phyloP scores from a whole-genome alignment of 2,888 invertebrate genomes.

The Polia nebulosa region DNA sequence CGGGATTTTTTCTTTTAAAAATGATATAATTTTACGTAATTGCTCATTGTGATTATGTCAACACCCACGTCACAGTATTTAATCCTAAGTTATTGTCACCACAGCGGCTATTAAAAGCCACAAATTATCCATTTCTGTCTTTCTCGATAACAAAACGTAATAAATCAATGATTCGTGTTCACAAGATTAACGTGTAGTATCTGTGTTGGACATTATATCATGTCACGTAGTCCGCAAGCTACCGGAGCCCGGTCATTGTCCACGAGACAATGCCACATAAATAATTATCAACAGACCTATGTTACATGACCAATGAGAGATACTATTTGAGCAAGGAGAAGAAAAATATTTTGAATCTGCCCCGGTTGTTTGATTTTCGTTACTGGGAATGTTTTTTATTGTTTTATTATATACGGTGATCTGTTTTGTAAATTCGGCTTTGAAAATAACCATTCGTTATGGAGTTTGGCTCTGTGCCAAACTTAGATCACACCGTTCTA shows the following conservation, averaged over 20 bases:
- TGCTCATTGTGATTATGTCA: not conserved
- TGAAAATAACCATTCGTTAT: not conserved
- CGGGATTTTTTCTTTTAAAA: constrained; percentile 2
- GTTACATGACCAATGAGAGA: constrained; percentile 56
- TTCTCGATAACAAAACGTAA: constrained; percentile 29
- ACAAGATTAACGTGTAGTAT: constrained; percentile 51
- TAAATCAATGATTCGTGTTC: constrained; percentile 54
- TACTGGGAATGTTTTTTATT: constrained; percentile 31
- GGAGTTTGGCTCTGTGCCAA: not conserved
- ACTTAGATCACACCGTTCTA: not conserved
- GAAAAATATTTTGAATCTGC: constrained; percentile 59
- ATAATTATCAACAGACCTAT: constrained; percentile 73
- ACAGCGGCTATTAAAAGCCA: constrained; percentile 4
- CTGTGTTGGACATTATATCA: constrained; percentile 51
- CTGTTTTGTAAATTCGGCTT: not conserved
- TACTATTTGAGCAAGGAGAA: constrained; percentile 37
- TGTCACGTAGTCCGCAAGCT: constrained; percentile 71
- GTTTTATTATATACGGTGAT: not conserved
- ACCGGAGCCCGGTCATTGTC: constrained; percentile 75
- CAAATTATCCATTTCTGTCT: constrained; percentile 22
- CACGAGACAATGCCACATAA: constrained; percentile 80
- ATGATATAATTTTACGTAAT: not conserved
- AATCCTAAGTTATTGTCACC: not conserved
- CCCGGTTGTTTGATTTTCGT: constrained; percentile 10
- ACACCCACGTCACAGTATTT: not conserved